These are phyloP conservation scores for Temnothorax rugatulus DNA, from an alignment of 2,888 invertebrate species.

Conservation along the genomic window DNA sequence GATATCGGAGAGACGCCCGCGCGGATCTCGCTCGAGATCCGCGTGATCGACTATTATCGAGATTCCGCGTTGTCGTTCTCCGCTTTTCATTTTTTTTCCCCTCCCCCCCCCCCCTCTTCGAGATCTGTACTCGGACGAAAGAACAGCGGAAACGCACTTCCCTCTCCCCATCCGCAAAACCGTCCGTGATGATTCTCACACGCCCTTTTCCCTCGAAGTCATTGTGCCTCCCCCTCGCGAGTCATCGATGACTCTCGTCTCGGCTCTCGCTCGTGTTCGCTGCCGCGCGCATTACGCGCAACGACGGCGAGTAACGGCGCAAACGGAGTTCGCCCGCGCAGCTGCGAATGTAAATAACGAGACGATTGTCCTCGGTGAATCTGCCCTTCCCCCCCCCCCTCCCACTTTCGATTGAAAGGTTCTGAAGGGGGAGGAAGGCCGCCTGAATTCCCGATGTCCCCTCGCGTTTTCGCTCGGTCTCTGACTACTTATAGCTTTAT, in stretches of 20 bases:
- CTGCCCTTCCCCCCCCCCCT: too few species aligned
- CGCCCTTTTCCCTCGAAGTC: slow-evolving; percentile 2
- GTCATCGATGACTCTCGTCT: slow-evolving; percentile 14
- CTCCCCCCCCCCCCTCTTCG: too few species aligned
- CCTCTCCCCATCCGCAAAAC: too few species aligned
- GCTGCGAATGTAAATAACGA: neutral
- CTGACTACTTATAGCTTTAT: too few species aligned
- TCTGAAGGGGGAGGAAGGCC: neutral
- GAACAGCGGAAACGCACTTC: neutral
- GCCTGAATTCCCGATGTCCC: neutral
- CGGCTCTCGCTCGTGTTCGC: neutral
- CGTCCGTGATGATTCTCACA: neutral
- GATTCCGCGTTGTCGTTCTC: neutral
- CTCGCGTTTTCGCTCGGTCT: neutral
- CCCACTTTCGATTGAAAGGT: neutral
- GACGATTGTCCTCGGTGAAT: neutral
- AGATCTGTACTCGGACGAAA: too few species aligned
- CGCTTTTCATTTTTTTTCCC: too few species aligned
- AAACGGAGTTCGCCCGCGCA: neutral
- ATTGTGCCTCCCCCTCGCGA: slow-evolving; percentile 3
- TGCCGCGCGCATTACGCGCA: neutral
- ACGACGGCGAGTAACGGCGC: neutral
- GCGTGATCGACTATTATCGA: neutral
- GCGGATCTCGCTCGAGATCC: too few species aligned
- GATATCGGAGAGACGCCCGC: neutral